These are phyloP conservation scores for Ecliptopera silaceata DNA, from an alignment of 2,888 invertebrate genomes.

Conservation along the genomic window DNA sequence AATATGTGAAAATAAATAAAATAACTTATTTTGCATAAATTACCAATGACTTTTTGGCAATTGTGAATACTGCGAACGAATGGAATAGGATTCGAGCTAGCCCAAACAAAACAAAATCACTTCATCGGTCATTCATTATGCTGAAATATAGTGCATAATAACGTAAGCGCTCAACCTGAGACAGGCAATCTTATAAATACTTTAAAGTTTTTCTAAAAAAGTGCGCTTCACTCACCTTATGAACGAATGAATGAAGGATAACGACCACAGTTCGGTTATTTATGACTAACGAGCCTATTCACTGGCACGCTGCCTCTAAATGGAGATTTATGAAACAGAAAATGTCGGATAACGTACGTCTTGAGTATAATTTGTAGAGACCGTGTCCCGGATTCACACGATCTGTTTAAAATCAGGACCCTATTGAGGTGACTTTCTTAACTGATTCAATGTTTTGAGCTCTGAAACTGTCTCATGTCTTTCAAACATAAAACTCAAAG, in stretches of 20 bases:
- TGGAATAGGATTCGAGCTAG: no score
- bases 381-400: constrained; percentile 37
- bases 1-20: no score
- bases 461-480: background rate
- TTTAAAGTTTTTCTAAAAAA: constrained; percentile 47
- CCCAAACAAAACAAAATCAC: no score
- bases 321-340: constrained; percentile 80
- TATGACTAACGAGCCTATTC: constrained; percentile 82
- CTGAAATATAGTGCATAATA: no score
- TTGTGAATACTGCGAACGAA: no score
- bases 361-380: constrained; percentile 64
- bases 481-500: background rate
- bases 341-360: constrained; percentile 72
- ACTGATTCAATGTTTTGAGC: constrained; percentile 1
- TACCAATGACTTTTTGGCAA: no score
- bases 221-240: constrained; percentile 49
- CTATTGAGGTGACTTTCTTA: constrained; percentile 17
- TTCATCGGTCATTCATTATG: no score
- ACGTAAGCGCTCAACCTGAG: constrained; percentile 11
- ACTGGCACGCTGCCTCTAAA: constrained; percentile 66
- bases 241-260: constrained; percentile 72
- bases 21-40: no score
- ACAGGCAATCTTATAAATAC: constrained; percentile 42
- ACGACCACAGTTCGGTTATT: constrained; percentile 79
- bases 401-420: constrained; percentile 30